phyloP scores from a whole-genome alignment of 2,797 vertebrate genomes.

The Diceros bicornis region DNA sequence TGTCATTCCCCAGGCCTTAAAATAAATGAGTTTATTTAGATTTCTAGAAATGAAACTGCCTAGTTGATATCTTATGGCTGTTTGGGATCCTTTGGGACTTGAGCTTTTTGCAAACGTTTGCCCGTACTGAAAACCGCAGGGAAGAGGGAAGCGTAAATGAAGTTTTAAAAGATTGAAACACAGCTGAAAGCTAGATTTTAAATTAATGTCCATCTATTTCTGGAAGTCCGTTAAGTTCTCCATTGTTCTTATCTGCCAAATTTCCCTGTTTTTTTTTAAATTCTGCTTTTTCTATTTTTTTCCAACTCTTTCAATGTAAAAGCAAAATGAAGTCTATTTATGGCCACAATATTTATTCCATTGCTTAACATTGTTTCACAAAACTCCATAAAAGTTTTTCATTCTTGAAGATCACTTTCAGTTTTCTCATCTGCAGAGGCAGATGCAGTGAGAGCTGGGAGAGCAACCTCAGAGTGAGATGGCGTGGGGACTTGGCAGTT shows the following conservation, averaged over 20 bases:
- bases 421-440: not conserved
- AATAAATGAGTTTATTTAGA: constrained; percentile 74
- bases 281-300: not conserved
- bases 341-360: not conserved
- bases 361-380: not conserved
- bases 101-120: constrained; percentile 32
- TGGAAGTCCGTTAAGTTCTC: constrained; percentile 19
- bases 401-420: not conserved
- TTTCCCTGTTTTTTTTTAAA: not conserved
- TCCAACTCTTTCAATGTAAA: not conserved
- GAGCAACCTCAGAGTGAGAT: not conserved
- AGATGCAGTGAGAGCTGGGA: not conserved
- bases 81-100: constrained; percentile 45
- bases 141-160: not conserved
- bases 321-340: constrained; percentile 45
- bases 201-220: constrained; percentile 17
- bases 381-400: not conserved
- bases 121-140: not conserved
- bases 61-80: constrained; percentile 43
- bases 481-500: not conserved
- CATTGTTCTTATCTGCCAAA: not conserved
- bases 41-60: constrained; percentile 62
- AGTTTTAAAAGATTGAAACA: not conserved
- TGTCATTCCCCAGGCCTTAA: constrained; percentile 30
- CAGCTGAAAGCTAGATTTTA: constrained; percentile 21